Conservation (phyloP, 1,140 invertebrate genomes). For the Aphelenchoides fujianensis region DNA sequence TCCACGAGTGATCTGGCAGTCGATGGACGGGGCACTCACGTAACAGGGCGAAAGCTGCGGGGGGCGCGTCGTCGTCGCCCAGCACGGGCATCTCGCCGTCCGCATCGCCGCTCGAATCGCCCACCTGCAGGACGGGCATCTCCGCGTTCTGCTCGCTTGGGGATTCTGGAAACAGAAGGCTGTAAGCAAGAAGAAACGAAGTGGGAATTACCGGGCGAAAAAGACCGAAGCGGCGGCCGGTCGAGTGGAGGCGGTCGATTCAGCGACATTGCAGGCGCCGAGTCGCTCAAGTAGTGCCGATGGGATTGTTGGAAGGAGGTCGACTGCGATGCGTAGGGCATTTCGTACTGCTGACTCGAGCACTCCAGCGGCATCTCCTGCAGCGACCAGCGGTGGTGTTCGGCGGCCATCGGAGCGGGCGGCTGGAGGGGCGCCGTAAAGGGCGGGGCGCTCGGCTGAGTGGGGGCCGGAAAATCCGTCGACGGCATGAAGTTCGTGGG, state of each 20-base stretch:
- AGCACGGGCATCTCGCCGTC: conserved; percentile 11
- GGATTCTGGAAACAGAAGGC: not conserved
- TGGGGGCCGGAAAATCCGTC: too few species aligned
- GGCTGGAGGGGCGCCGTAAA: not conserved
- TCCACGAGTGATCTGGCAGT: not conserved
- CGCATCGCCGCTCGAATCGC: not conserved
- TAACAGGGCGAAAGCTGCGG: conserved; percentile 13
- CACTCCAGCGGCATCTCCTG: not conserved
- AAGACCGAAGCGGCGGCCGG: too few species aligned
- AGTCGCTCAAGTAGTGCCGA: not conserved
- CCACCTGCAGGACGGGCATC: conserved; percentile 12
- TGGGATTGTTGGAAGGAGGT: not conserved
- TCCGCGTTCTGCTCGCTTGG: not conserved
- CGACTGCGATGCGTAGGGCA: not conserved
- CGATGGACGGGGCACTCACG: not conserved
- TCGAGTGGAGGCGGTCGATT: not conserved
- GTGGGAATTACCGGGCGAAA: not conserved
- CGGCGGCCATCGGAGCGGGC: not conserved
- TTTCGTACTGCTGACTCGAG: conserved; percentile 4
- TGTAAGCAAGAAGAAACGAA: not conserved
- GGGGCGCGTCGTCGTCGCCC: conserved; percentile 11
- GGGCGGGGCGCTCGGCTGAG: not conserved
- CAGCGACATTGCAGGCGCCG: not conserved
- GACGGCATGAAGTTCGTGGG: conserved; percentile 3
- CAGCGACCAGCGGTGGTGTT: conserved; percentile 6